Base-by-base conservation (phyloP, 2,797 vertebrate genomes). In the Neoniphon sammara region DNA sequence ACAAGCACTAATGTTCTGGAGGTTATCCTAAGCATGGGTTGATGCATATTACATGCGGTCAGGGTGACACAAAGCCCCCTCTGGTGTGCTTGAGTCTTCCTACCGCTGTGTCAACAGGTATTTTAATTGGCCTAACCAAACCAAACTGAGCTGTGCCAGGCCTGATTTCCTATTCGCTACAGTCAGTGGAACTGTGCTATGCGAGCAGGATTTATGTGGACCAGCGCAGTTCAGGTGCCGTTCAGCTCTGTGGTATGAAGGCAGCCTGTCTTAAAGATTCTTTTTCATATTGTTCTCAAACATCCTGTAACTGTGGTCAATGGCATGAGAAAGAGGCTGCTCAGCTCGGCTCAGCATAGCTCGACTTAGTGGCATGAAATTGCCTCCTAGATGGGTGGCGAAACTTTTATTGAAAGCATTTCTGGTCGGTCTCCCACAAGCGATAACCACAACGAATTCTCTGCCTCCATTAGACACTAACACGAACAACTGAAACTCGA, bases 391-490 rank as follows among this genome's bases (percentile, higher is more conserved):
- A 75, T 64, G 49, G 60, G 63, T 67, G 71, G 54, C 25, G 36
- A 75, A 73, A 55, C 77, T 63, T 53, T 44, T 15, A 61, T 75
- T 54, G 66, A 71, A 78, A 53, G 60, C 54, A 56, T 73, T 75
- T 81, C 53, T 65, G n/a, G 52, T 75, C 21, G 23, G 36, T 59
- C 47, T 30, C 23, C 27, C 66, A 60, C 31, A 66, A 11, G n/a
- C 20, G 54, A 30, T 20, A 54, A 77, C 77, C 75, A 50, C 75
- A 52, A 63, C n/a, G 46, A 73, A 75, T 58, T 54, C 59, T 34
- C 64, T 56, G 23, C 47, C 17, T 68, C 36, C 18, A 52, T 53
- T 21, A 36, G 21, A 81, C 27, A 39, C 67, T 9, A 73, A 72
- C 20, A 60, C 46, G 62, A 55, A 78, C 55, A 68, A 47, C 5